A percentile compares a stretch with the other conserved stretches of the same genome.
Conservation (phyloP, 1,140 invertebrate genomes). For the Pectinophora gossypiella region DNA sequence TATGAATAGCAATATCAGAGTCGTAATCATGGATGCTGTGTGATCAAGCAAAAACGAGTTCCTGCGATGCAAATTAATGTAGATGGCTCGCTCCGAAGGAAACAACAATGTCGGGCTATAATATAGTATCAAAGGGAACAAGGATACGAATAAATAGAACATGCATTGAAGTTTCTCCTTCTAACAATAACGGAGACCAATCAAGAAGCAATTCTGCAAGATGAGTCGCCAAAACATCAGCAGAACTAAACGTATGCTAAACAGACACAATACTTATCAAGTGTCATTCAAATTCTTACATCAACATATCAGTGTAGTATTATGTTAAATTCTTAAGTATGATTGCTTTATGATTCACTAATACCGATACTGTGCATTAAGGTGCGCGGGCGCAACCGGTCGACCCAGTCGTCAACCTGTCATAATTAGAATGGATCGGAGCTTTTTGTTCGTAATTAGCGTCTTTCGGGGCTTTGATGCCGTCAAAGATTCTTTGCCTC, state of each 20-base stretch:
- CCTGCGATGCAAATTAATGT: too few species aligned
- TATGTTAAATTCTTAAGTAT: constrained; percentile 3
- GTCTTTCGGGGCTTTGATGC: neutral
- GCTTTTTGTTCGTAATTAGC: neutral
- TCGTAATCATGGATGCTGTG: neutral
- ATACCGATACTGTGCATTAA: constrained; percentile 1
- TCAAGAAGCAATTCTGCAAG: neutral
- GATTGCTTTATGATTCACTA: neutral
- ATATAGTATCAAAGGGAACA: too few species aligned
- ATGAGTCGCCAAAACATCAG: neutral
- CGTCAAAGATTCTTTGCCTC: too few species aligned
- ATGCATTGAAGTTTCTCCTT: too few species aligned
- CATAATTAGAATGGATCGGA: constrained; percentile 16
- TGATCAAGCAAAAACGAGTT: neutral
- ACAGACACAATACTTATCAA: neutral
- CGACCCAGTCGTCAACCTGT: constrained; percentile 15
- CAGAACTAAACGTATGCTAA: too few species aligned
- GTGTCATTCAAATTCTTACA: neutral
- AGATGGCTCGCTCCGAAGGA: too few species aligned
- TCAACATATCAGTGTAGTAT: neutral
- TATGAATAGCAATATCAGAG: neutral
- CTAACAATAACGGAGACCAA: too few species aligned
- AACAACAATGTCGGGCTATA: too few species aligned
- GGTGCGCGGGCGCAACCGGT: neutral
- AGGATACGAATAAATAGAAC: too few species aligned